Base-by-base conservation (phyloP, 2,888 invertebrate species). In the Ashinkailepas kermadecensis region DNA sequence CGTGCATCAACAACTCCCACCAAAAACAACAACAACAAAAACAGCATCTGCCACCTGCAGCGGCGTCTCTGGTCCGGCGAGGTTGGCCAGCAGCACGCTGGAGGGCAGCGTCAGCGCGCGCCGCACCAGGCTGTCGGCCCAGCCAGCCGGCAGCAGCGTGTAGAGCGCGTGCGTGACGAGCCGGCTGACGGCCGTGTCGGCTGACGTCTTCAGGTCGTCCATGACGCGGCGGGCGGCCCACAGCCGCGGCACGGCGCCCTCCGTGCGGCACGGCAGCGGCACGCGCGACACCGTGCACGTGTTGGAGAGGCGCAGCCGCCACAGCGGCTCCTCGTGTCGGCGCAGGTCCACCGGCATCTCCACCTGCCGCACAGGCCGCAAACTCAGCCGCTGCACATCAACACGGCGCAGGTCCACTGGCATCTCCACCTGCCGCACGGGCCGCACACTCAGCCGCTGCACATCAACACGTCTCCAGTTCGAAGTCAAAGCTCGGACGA, bases 181-280 rank as follows among this genome's bases (percentile, higher is more conserved):
- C 4, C 81, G 74, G 65, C 39, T 74, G 64, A 80, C n/a, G 81
- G 82, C 81, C 82, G 82, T 21, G 86, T 70, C 74, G 7, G 65
- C 56, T 7, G 67, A 65, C 54, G 59, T 81, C 85, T 88, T 88
- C 81, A 90, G 86, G 70, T 89, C 87, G 80, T 89, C 88, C 86
- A 91, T 87, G 18, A 87, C 86, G 74, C 88, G 87, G 70, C 90
- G 88, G 58, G 90, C 88, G 79, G 88, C 88, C 91, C 91, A 91
- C 7, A 91, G 87, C 57, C 90, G 87, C 1, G 91, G 91, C 57
- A 91, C 89, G 65, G 89, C 89, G n/a, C 90, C 90, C 85, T 91
- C 91, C 4, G 89, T 89, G 84, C 89, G 88, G 74, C 89, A 88
- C 54, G 91, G 90, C 78, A 91, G 86, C 56, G 86, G 84, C n/a